Evolutionary conservation across 2,113 vertebrate genomes (phyloP), one percentile per base, ranked within the genome.

Genomic region (Dunckerocampus dactyliophorus): DNA sequence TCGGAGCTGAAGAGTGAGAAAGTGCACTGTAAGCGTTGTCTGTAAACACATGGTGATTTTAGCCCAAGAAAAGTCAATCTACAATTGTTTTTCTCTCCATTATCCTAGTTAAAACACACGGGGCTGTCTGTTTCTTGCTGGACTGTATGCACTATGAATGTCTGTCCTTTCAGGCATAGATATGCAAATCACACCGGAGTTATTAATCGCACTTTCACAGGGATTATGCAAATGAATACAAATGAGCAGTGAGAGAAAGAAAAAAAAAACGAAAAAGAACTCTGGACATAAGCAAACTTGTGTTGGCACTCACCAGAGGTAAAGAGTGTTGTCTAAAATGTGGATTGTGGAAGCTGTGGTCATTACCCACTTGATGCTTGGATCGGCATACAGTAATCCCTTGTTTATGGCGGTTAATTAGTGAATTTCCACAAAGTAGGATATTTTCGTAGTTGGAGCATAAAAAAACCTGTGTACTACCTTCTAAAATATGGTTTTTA

Each of bases 141-240:
- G 79, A 71, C 79, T 21, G 69, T 75, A 59, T 85, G 75, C 76
- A 70, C 59, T 58, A 24, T 14, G 59, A 68, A 65, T 56, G 69
- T 69, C 74, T 80, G 82, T 82, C 79, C 79, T 87, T 83, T 76
- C 84, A 75, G 74, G 59, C 79, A 65, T 61, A 83, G 75, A 87
- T 87, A 87, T 87, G 83, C 83, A 88, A 86, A 89, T 87, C 49
- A 56, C 65, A 52, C 58, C 22, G 56, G 64, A 87, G 80, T 88
- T 88, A 87, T 83, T 87, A 87, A 86, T 88, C 83, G 58, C 61
- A 71, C 81, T 80, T 78, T 88, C 82, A 79, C 71, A 79, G 76
- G 78, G 85, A 89, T 88, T 89, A 89, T 88, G 85, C 83, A 88
- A 89, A 89, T 86, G 59, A 69, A n/a, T 22, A 67, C 77, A 60